Evolutionary conservation across 2,113 vertebrate genomes (phyloP), one percentile per base, ranked within the genome.

Genomic region (Hippocampus comes): DNA sequence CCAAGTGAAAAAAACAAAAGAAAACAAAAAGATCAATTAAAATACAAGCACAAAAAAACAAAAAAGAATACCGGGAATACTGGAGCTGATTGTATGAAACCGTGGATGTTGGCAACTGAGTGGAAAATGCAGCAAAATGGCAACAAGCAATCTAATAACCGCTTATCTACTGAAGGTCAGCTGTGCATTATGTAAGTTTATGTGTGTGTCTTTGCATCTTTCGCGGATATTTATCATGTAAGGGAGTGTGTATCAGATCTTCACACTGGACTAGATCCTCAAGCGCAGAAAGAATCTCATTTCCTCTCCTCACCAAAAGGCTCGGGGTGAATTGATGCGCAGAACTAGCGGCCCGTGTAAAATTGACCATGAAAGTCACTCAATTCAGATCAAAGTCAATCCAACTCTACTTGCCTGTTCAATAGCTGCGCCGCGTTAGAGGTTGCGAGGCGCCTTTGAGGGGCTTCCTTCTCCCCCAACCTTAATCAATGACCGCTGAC

Each of bases 351-450:
- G 73, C 53, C 79, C 71, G 51, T 84, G 87, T 78, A 87, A 90
- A 90, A 90, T 89, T 87, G 85, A 90, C 85, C 84, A 84, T 88
- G 87, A 90, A 91, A 90, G 87, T 86, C 83, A 51, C 68, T 91
- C 86, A 83, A 79, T 90, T 90, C 80, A 87, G 80, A 89, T 92
- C 85, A 90, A 88, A 89, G 89, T 90, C 87, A 90, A 86, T 81
- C 78, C 76, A 77, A 73, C 63, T 67, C 64, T 81, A 60, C 72
- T 75, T 43, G 76, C 78, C 82, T 77, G 70, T 82, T 87, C 85
- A 81, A 88, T 90, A 80, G 75, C 69, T 79, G 77, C 73, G 79
- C 73, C 75, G 78, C 77, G 83, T 86, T 87, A 75, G 72, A 79
- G 79, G 77, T 78, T 82, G 79, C 75, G 20, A 48, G 34, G 71